Base-by-base conservation (phyloP, 2,797 vertebrate genomes). In the Cygnus olor region DNA sequence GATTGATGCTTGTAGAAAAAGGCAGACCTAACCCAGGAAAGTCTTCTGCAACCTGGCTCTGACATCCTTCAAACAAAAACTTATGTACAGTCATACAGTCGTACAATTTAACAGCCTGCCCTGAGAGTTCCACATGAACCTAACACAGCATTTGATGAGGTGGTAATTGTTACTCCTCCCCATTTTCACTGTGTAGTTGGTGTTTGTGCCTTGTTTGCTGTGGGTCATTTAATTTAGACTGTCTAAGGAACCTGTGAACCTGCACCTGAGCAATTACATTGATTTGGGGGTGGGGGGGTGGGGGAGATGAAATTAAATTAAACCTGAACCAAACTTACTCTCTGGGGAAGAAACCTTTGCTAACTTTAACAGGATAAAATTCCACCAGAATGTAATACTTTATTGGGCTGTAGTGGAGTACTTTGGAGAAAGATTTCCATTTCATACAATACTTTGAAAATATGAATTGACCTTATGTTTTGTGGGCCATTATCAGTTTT, bases 391-490 rank as follows among this genome's bases (percentile, higher is more conserved):
- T 47, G 57, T 94, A 85, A 78, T 80, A 30, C 93, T 97, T 97
- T 90, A 96, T 60, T 85, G 84, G 65, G 28, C 56, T 82, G 28
- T 30, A 88, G 72, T 74, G 85, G 95, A 96, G 96, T 89, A 90
- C 71, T 92, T 95, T 7, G 5, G 76, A 96, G 95, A 96, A 97
- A 96, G 87, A 90, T 95, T 97, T 96, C 96, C 95, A 95, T 94
- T 81, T 94, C 94, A 91, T 95, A 94, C 95, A 97, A 69, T 78
- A 64, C 81, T 94, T 96, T 91, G 65, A 97, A 97, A 97, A 94
- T 1, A 2, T 49, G 10, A 1, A 84, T 40, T 84, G 63, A 85
- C 72, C 73, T 97, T 96, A 88, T 34, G 64, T 89, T 96, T 93
- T 20, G 7, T 81, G 38, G 45, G 42, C 19, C 60, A 40, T 90